Base-by-base conservation (phyloP, 2,888 invertebrate species). In the Drosophila trichaetosa region DNA sequence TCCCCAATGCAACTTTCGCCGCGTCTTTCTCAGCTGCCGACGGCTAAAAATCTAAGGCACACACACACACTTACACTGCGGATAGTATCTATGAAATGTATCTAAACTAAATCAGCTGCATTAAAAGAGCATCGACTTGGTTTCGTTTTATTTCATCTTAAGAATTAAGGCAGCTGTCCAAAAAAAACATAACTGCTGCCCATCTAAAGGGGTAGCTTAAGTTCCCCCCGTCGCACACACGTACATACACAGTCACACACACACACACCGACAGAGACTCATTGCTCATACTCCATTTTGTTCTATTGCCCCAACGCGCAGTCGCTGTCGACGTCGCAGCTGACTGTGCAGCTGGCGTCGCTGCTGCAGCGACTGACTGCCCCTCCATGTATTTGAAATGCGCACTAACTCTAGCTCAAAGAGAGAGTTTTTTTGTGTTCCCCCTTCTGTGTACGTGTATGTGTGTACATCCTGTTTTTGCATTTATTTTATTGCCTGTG, bases 311-410 rank as follows among this genome's bases (percentile, higher is more conserved):
- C 83, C 86, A 83, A 75, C 82, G 49, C 69, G 78, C 88, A 66
- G 75, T 54, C 83, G 68, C 54, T 31, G 70, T 24, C 52, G 66
- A 48, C 73, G 64, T 64, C 77, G 73, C 76, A 21, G 73, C 38
- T 53, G 36, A 18, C 80, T 65, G 54, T 69, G 70, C 83, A 48
- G 63, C 48, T 42, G 52, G 21, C 21, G 38, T 54, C 62, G 48
- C 58, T 49, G 72, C 42, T 42, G 46, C 62, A 63, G 62, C 31
- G 49, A 48, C 40, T 57, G 53, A 31, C 48, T 76, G 89, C 85
- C 81, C 85, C 89, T 83, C 85, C 87, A 83, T 85, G 73, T 74
- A 85, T 91, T 91, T 90, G 90, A 90, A 91, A 88, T 91, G 91
- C 91, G 91, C 91, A 91, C 91, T 90, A 90, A 83, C 90, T 86